Evolutionary conservation across 2,113 vertebrate genomes (phyloP).

Genomic region (Junco hyemalis): DNA sequence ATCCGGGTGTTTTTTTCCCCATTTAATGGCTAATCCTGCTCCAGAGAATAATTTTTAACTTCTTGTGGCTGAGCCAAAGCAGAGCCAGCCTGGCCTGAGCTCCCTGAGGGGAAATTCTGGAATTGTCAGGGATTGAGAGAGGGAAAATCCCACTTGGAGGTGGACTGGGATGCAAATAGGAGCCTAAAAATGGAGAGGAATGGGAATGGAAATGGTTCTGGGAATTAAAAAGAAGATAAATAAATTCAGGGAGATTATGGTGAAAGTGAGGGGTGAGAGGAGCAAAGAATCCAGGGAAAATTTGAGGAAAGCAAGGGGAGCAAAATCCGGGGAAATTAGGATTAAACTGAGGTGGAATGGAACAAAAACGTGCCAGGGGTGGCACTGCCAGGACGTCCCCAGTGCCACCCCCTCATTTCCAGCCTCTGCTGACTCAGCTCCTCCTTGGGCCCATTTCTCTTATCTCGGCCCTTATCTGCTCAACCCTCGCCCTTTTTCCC

Average conservation of each 20-base stretch:
- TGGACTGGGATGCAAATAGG: not conserved
- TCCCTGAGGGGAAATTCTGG: not conserved
- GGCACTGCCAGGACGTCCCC: not conserved
- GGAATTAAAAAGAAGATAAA: not conserved
- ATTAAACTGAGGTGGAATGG: not conserved
- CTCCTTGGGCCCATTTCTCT: not conserved
- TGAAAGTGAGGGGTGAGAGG: not conserved
- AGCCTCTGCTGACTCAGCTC: not conserved
- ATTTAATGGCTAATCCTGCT: not conserved
- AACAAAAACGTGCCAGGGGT: not conserved
- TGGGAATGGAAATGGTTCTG: not conserved
- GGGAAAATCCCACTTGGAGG: rapidly evolving
- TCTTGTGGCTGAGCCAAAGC: rapidly evolving
- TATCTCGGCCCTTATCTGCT: not conserved
- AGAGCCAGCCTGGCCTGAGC: not conserved
- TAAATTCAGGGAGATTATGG: not conserved
- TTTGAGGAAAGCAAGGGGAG: no score
- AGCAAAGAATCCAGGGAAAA: not conserved
- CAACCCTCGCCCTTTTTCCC: not conserved
- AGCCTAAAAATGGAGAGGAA: not conserved
- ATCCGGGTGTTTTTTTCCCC: rapidly evolving
- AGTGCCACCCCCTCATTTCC: not conserved
- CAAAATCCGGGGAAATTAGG: not conserved
- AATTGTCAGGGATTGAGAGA: not conserved
- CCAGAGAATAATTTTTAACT: conserved; percentile 20